Percentiles rank a stretch among this genome's conserved stretches.
Conservation (phyloP, 1,140 invertebrate species). For the Periplaneta americana region DNA sequence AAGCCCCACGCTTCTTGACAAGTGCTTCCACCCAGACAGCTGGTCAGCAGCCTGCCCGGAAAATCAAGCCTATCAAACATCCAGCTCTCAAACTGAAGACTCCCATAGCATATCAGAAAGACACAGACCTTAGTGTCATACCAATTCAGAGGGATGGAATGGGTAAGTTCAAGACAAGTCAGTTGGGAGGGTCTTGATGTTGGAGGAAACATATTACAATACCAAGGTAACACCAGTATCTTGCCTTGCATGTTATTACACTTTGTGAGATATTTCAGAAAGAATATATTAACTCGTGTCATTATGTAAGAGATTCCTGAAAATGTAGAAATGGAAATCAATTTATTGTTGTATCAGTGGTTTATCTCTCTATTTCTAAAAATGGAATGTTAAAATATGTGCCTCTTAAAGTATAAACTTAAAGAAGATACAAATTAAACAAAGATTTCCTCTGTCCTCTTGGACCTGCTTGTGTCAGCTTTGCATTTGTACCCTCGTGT, state of each 20-base stretch:
- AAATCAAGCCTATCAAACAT: conserved; percentile 70
- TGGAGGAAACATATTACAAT: background rate
- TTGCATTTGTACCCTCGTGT: background rate
- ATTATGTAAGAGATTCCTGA: background rate
- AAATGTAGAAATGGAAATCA: background rate
- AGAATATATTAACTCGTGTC: background rate
- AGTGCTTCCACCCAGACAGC: conserved; percentile 49
- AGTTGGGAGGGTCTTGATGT: background rate
- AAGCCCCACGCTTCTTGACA: conserved; percentile 31
- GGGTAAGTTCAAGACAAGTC: conserved; percentile 46
- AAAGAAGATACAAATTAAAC: background rate
- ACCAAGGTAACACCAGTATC: background rate
- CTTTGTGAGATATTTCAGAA: background rate
- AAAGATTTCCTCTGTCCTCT: background rate
- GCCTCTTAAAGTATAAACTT: background rate
- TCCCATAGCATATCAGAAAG: conserved; percentile 72
- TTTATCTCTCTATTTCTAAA: background rate
- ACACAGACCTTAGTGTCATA: conserved; percentile 70
- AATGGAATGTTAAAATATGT: background rate
- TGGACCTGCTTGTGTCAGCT: background rate
- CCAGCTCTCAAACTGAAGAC: conserved; percentile 70
- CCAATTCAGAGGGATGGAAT: conserved; percentile 78
- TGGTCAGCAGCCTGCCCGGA: conserved; percentile 38
- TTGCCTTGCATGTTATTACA: background rate
- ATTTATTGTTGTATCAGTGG: background rate